phyloP scores from a whole-genome alignment of 2,888 invertebrate genomes.

The Drosophila siamana region DNA sequence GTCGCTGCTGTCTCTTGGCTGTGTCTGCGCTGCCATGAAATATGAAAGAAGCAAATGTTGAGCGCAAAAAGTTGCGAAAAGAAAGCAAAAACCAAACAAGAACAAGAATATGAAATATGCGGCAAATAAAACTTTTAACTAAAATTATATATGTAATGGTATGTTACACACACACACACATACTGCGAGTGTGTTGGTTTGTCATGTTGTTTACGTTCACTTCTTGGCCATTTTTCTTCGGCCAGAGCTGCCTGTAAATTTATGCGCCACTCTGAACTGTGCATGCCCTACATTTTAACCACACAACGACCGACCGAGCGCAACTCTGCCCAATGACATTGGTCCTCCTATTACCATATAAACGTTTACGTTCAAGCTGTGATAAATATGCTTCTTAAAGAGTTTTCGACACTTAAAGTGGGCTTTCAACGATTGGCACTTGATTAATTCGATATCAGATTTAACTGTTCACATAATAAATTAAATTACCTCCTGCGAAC shows the following conservation, averaged over 20 bases:
- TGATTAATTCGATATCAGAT: too few relatives aligned
- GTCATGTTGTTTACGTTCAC: conserved; percentile 75
- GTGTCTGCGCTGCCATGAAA: conserved; percentile 68
- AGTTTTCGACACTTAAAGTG: not conserved
- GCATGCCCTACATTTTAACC: conserved; percentile 48
- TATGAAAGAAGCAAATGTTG: conserved; percentile 76
- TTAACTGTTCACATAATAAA: too few relatives aligned
- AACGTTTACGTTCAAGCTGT: not conserved
- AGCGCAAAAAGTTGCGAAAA: conserved; percentile 68
- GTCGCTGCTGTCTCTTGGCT: conserved; percentile 5
- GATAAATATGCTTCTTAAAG: conserved; percentile 2
- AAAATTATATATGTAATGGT: conserved; percentile 79
- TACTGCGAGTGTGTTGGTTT: conserved; percentile 49
- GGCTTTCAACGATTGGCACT: not conserved
- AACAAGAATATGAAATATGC: conserved; percentile 77
- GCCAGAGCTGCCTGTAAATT: conserved; percentile 45
- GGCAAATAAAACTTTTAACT: conserved; percentile 81
- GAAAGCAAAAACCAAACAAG: conserved; percentile 36
- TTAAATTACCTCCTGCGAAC: too few relatives aligned
- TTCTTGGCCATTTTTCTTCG: conserved; percentile 68
- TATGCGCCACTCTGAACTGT: conserved; percentile 49
- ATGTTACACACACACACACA: conserved; percentile 24
- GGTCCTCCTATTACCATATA: not conserved
- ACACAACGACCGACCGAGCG: not conserved
- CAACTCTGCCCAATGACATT: not conserved